Evolutionary conservation across 1,140 invertebrate species (phyloP), one percentile per base, ranked within the genome.

Genomic region (Camponotus floridanus): DNA sequence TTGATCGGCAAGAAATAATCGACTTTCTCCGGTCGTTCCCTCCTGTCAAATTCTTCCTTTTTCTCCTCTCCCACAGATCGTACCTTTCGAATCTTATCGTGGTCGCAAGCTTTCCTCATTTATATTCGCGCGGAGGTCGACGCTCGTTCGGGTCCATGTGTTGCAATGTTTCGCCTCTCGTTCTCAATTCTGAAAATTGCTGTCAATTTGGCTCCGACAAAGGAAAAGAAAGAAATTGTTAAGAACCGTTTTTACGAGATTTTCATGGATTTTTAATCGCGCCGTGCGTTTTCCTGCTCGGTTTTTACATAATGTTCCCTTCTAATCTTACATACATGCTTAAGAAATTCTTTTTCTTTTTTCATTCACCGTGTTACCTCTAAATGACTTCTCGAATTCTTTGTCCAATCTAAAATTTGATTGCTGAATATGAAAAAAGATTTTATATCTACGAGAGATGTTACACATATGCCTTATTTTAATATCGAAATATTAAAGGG

Each of bases 21-120:
- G 18, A 89, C 88, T 89, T 89, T 89, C 88, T 89, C 88, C 87
- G 42, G 11, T 59, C 15, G 64, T 76, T 89, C 88, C 87, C 87
- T 78, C 59, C 11, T 86, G 76, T 67, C 61, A 59, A 86, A 80
- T 78, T 65, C 76, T 76, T 89, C 76, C 83, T 88, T 89, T 88
- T 89, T 78, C 85, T 76, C 83, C 11, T 83, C 65, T 86, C 76
- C 83, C 55, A 59, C 64, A 48, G 57, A 18, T 88, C 59, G 21
- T 26, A 74, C 88, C 88, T 89, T 89, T 89, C 88, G 84, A 89
- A 89, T 89, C 88, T 89, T 68, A 76, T 86, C 84, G 76, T n/a
- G 59, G 13, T 31, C 13, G 18, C 4, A 48, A 78, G 68, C 87
- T 89, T 89, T 83, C 84, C 55, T 83, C 57, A 11, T 26, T 55